A percentile compares a stretch with the other conserved stretches of the same genome.
These are phyloP conservation scores for Zaprionus vittiger DNA, from an alignment of 1,140 invertebrate species.

Conservation along the genomic window DNA sequence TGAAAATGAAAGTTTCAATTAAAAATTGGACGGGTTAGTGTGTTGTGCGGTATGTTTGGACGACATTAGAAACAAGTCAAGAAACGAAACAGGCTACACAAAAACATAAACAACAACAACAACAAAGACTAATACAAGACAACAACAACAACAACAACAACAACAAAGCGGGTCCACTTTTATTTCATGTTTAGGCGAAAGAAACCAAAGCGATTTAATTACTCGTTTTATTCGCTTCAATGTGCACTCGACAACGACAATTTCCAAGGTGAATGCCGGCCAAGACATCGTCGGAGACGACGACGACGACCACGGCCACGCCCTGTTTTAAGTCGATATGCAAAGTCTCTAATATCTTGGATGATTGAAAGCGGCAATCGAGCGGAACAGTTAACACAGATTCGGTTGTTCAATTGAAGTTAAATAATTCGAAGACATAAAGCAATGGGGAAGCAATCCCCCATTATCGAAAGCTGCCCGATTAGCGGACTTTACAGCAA, in stretches of 20 bases:
- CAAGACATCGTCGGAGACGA: neutral
- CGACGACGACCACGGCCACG: conserved; percentile 9
- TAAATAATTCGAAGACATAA: conserved; percentile 9
- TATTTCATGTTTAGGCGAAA: neutral
- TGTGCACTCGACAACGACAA: conserved; percentile 37
- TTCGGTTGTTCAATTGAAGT: conserved; percentile 16
- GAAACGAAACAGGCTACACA: conserved; percentile 16
- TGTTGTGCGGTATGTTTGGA: conserved; percentile 11
- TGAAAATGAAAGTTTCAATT: conserved; percentile 80
- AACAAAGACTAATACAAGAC: neutral
- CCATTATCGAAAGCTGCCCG: neutral
- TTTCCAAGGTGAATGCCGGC: conserved; percentile 73
- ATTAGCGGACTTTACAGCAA: neutral
- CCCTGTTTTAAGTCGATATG: conserved; percentile 21
- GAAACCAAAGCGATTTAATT: conserved; percentile 67
- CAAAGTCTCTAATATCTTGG: conserved; percentile 10
- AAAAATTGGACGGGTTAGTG: conserved; percentile 56
- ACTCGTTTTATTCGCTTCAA: conserved; percentile 72
- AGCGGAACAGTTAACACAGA: conserved; percentile 25
- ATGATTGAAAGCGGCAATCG: conserved; percentile 27
- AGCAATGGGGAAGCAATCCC: neutral
- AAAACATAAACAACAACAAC: conserved; percentile 6
- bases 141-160: neutral
- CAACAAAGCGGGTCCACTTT: neutral
- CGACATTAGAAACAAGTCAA: conserved; percentile 23